Conservation (phyloP, 92 coral and sea anemone species). For the Heteractis magnifica region DNA sequence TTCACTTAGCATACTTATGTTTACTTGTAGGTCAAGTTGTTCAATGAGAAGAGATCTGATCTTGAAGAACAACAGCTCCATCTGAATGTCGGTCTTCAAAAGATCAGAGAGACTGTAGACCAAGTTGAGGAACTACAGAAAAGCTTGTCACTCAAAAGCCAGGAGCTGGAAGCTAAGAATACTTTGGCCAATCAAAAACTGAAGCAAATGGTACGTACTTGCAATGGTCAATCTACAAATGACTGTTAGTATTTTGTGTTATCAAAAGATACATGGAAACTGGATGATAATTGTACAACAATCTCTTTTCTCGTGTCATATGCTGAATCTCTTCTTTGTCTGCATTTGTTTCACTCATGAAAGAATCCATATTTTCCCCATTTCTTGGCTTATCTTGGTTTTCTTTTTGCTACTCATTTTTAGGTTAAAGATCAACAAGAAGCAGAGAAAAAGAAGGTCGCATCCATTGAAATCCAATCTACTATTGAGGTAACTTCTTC, state of each 20-base stretch:
- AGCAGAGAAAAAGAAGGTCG: conserved; percentile 92
- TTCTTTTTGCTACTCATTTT: background rate
- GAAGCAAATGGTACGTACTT: conserved; percentile 83
- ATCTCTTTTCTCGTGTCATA: too few relatives aligned
- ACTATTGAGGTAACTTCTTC: conserved; percentile 66
- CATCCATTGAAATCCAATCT: conserved; percentile 93
- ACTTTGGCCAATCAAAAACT: conserved; percentile 97
- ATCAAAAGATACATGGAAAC: too few relatives aligned
- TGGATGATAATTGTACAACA: too few relatives aligned
- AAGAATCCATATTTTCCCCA: too few relatives aligned
- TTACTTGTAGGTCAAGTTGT: conserved; percentile 76
- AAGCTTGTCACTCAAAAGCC: conserved; percentile 97
- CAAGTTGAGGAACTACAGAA: conserved; percentile 99
- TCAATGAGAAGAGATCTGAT: conserved; percentile 96
- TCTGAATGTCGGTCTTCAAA: conserved; percentile 93
- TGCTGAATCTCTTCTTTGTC: too few relatives aligned
- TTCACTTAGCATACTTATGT: background rate
- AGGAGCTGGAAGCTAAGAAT: conserved; percentile 97
- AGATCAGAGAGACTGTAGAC: conserved; percentile 96
- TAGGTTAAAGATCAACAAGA: conserved; percentile 99
- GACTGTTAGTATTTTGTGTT: too few relatives aligned
- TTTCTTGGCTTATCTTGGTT: background rate
- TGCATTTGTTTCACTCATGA: too few relatives aligned
- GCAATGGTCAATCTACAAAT: too few relatives aligned
- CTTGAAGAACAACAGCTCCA: conserved; percentile 98